Base-by-base conservation (phyloP, 1,140 invertebrate species). In the Drosophila sucinea region DNA sequence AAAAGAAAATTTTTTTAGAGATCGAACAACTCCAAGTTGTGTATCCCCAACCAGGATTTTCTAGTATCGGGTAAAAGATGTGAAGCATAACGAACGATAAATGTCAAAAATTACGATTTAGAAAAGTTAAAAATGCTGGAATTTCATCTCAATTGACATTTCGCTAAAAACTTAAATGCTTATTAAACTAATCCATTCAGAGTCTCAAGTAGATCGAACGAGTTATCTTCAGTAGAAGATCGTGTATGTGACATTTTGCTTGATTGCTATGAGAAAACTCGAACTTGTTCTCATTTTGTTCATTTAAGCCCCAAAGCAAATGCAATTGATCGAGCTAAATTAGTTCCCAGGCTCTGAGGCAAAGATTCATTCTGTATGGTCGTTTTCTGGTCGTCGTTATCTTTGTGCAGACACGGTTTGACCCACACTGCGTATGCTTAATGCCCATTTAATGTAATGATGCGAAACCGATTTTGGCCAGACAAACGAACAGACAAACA, bases 371-470 rank as follows among this genome's bases (percentile, higher is more conserved):
- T 51, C 25, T 51, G n/a, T 10, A 51, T 51, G 25, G 44, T 51
- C 23, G 3, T 51, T 51, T 51, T 51, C 7, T 51, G 44, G 44
- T 10, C 25, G 44, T 27, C 44, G 44, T 51, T 51, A 35, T 32
- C 54, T 32, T 56, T 32, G 29, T 23, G 56, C 32, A 32, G 32
- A 23, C 32, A 35, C 33, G 32, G 32, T 1, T 58, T 86, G 81
- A 87, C 79, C 83, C 80, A 77, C 70, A 65, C 70, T 71, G 77
- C 83, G 80, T 83, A 83, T 83, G 80, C 76, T 78, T 72, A 79
- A 83, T 75, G 76, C 70, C 61, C 74, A 89, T 87, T 51, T 83
- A 83, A 83, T 60, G 60, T 83, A 89, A 89, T 83, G 76, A 78
- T 47, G 44, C 32, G 44, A 76, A 64, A 67, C 63, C 60, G 64